Evolutionary conservation across 2,797 vertebrate genomes (phyloP).

Genomic region (Paratrypauchen microcephalus): DNA sequence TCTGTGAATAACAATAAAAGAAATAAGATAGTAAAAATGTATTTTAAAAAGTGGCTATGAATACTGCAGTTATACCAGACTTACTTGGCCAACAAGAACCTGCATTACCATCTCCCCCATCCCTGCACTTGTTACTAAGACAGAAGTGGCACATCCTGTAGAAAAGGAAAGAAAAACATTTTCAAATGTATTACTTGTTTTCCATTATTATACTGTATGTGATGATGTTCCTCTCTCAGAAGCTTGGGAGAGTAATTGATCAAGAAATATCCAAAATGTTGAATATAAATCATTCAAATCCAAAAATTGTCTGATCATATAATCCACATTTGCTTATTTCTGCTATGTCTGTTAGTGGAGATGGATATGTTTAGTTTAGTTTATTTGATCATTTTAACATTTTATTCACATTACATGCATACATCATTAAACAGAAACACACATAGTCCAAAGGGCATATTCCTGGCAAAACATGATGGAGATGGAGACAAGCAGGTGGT

Average conservation of each 20-base stretch:
- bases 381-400: too few species aligned
- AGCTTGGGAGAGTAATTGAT: too few species aligned
- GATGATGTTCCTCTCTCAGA: too few species aligned
- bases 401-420: too few species aligned
- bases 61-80: constrained; percentile 47
- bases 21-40: constrained; percentile 6
- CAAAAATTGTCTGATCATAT: not conserved
- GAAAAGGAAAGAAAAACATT: too few species aligned
- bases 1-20: constrained; percentile 65
- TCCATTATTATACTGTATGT: too few species aligned
- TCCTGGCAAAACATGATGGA: too few species aligned
- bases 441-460: too few species aligned
- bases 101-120: constrained; percentile 95
- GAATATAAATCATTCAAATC: not conserved
- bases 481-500: not conserved
- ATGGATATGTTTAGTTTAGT: not conserved
- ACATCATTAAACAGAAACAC: too few species aligned
- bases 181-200: too few species aligned
- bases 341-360: not conserved
- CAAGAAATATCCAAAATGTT: too few species aligned
- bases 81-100: constrained; percentile 91
- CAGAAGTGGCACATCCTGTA: constrained; percentile 91
- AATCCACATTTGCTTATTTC: not conserved
- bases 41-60: constrained; percentile 13
- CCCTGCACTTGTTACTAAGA: constrained; percentile 91